phyloP scores from a whole-genome alignment of 2,797 vertebrate species.

The Typhlichthys eigenmanni region DNA sequence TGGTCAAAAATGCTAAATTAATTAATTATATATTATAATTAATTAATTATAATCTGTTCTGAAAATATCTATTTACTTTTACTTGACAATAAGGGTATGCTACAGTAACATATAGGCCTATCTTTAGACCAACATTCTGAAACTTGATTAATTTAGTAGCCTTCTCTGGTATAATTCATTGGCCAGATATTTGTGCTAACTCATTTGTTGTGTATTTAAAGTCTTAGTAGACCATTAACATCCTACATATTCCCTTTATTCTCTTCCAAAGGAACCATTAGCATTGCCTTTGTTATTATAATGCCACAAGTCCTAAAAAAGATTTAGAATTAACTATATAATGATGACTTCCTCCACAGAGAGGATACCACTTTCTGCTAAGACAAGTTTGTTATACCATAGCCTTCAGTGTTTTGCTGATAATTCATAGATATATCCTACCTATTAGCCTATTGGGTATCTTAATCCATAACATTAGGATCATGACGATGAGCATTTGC shows the following conservation, averaged over 20 bases:
- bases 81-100: not conserved
- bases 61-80: not conserved
- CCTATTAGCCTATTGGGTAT: no score
- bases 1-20: not conserved
- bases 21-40: no score
- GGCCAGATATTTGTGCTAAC: slow-evolving; percentile 82
- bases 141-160: slow-evolving; percentile 36
- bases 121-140: slow-evolving; percentile 8
- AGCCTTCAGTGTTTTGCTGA: slow-evolving; percentile 1
- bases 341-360: slow-evolving; percentile 73
- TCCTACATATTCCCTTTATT: slow-evolving; percentile 75
- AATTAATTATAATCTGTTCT: no score
- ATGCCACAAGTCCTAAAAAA: slow-evolving; percentile 75
- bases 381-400: not conserved
- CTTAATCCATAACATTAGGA: no score
- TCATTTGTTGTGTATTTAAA: slow-evolving; percentile 80
- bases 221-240: slow-evolving; percentile 79
- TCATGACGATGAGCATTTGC: no score
- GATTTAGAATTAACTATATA: slow-evolving; percentile 80
- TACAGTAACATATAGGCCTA: not conserved
- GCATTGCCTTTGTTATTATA: slow-evolving; percentile 81
- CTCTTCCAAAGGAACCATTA: slow-evolving; percentile 67
- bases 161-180: slow-evolving; percentile 64
- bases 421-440: not conserved
- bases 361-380: slow-evolving; percentile 63